Evolutionary conservation across 2,113 vertebrate genomes (phyloP).

Genomic region (Oncorhynchus tshawytscha): DNA sequence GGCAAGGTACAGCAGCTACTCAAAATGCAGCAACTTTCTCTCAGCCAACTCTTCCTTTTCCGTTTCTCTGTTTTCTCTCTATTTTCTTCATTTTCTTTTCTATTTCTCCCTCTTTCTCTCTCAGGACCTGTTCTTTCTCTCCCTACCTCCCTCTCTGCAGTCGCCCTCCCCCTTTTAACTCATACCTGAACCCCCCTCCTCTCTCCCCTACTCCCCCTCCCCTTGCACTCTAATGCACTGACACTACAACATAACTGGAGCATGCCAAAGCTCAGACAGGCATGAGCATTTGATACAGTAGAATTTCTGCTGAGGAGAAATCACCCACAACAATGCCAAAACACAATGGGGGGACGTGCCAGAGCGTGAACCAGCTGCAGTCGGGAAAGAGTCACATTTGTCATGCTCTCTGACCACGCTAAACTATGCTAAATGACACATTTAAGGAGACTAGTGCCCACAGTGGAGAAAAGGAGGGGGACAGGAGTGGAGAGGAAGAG

Average conservation of each 20-base stretch:
- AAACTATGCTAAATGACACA: constrained; percentile 75
- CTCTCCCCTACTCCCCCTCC: constrained; percentile 14
- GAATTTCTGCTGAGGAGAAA: constrained; percentile 67
- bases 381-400: constrained; percentile 78
- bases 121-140: constrained; percentile 39
- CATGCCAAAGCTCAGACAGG: constrained; percentile 79
- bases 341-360: constrained; percentile 71
- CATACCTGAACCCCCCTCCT: neutral
- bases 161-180: constrained; percentile 46
- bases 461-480: constrained; percentile 36
- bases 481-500: constrained; percentile 5
- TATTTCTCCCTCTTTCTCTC: constrained; percentile 30
- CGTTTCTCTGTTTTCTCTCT: constrained; percentile 6
- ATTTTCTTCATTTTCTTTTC: constrained; percentile 32
- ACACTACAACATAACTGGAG: constrained; percentile 79
- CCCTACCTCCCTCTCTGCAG: constrained; percentile 48
- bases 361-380: constrained; percentile 69
- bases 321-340: constrained; percentile 75
- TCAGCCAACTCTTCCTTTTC: constrained; percentile 2
- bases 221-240: constrained; percentile 62
- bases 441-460: constrained; percentile 67
- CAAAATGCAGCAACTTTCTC: constrained; percentile 32
- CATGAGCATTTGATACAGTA: constrained; percentile 77
- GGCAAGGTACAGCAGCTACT: constrained; percentile 35
- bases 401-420: constrained; percentile 78